These are phyloP conservation scores for Dendroctonus valens DNA, from an alignment of 1,140 invertebrate species.

Conservation along the genomic window DNA sequence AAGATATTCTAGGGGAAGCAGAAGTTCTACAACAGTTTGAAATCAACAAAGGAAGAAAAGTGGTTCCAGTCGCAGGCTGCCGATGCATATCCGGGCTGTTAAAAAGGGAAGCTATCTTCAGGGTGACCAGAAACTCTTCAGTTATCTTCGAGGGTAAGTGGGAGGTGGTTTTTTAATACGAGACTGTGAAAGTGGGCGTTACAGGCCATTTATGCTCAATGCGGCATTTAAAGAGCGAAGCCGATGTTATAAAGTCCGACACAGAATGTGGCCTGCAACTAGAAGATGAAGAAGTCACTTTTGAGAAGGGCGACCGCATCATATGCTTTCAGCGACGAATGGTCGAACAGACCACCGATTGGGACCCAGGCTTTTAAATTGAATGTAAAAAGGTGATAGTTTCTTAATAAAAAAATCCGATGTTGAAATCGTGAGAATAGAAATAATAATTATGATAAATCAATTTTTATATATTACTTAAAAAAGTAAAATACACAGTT, in stretches of 20 bases:
- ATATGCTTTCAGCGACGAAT: slow-evolving; percentile 71
- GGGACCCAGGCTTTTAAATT: slow-evolving; percentile 79
- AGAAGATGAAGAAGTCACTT: slow-evolving; percentile 60
- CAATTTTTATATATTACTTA: slow-evolving; percentile 14
- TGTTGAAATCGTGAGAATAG: no score
- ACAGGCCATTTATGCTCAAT: slow-evolving; percentile 75
- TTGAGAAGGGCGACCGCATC: slow-evolving; percentile 75
- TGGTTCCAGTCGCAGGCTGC: slow-evolving; percentile 85
- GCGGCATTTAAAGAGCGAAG: slow-evolving; percentile 87
- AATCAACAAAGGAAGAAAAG: slow-evolving; percentile 78
- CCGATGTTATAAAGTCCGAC: slow-evolving; percentile 77
- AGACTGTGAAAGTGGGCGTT: slow-evolving; percentile 28
- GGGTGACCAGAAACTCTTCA: slow-evolving; percentile 69
- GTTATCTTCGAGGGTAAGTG: slow-evolving; percentile 70
- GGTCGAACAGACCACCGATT: slow-evolving; percentile 65
- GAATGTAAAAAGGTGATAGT: no score
- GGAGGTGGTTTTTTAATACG: background rate
- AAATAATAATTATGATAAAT: slow-evolving; percentile 7
- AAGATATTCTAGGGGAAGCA: slow-evolving; percentile 82
- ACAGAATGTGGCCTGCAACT: slow-evolving; percentile 86
- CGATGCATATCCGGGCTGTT: slow-evolving; percentile 77
- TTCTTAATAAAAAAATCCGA: no score
- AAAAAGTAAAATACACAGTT: slow-evolving; percentile 26
- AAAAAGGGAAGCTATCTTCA: slow-evolving; percentile 66
- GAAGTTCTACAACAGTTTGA: slow-evolving; percentile 81